Percentiles rank a stretch among this genome's conserved stretches.
Conservation (phyloP, 2,113 vertebrate species). For the Forbesichthys papilliferus region DNA sequence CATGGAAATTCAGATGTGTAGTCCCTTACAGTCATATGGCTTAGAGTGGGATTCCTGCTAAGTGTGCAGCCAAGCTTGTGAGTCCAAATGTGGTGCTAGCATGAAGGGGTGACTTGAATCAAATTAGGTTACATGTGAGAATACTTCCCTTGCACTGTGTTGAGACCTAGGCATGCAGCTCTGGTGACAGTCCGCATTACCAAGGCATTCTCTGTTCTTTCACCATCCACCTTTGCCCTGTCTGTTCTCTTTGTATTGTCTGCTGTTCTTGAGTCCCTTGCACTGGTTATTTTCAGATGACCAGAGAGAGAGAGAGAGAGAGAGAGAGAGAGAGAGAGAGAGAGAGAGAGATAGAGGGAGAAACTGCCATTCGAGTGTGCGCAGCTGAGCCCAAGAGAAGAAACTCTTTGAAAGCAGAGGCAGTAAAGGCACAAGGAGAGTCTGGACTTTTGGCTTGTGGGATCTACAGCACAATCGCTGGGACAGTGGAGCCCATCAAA, state of each 20-base stretch:
- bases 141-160: conserved; percentile 57
- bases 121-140: conserved; percentile 64
- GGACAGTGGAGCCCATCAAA: conserved; percentile 16
- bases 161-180: conserved; percentile 63
- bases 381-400: conserved; percentile 34
- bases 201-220: conserved; percentile 61
- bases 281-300: conserved; percentile 49
- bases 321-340: conserved; percentile 34
- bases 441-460: conserved; percentile 25
- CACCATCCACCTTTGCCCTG: conserved; percentile 24
- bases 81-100: conserved; percentile 50
- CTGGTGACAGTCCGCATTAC: conserved; percentile 71
- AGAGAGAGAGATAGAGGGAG: conserved; percentile 30
- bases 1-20: too few species aligned
- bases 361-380: conserved; percentile 50
- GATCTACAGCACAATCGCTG: conserved; percentile 36
- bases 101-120: conserved; percentile 54
- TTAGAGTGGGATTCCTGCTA: too few species aligned
- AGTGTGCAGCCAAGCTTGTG: conserved; percentile 35
- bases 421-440: conserved; percentile 20
- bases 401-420: conserved; percentile 20
- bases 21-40: too few species aligned
- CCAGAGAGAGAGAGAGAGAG: conserved; percentile 50
- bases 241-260: conserved; percentile 11
- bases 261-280: conserved; percentile 34